Base-by-base conservation (phyloP, 2,797 vertebrate species). In the Sebastes baramenuke region DNA sequence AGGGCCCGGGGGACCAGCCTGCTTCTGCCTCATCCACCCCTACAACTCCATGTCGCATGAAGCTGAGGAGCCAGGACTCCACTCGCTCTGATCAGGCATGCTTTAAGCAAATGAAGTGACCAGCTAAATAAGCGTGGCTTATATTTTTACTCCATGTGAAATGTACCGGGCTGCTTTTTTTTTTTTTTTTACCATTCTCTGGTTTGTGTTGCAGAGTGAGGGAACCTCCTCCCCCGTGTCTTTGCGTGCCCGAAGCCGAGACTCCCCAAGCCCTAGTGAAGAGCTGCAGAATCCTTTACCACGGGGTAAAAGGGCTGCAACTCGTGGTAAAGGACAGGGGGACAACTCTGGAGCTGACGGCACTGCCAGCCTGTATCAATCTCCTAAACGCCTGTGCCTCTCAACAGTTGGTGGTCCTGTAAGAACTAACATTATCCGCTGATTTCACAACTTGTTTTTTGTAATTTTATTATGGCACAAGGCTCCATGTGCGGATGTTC, bases 31-130 rank as follows among this genome's bases (percentile, higher is more conserved):
- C 4, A 2, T 67, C 83, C 54, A 90, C 73, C 20, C 80, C 89
- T n/a, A 71, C 89, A 67, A 30, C 95, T 68, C 97, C 97, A 0
- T 95, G 95, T 61, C 95, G 97, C 81, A 98, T 99, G 96, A 96
- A 98, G 60, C 96, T 98, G 0, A 95, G 98, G 22, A 99, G 98
- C 93, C 97, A 97, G 87, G 98, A 99, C 78, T 66, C 92, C 3
- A 89, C 87, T 0, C 93, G 94, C 46, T 78, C 91, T 66, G 95
- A 96, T 12, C 95, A 93, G 93, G 95, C 89, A 82, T 71, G 86
- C 71, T 61, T 73, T 32, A 29, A 54, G 8, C 27, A 71, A 12
- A 13, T 8, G 2, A 49, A 29, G 4, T 66, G 8, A 78, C n/a
- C 8, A 34, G 25, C 36, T 24, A 25, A 64, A 46, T 32, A 20